These are phyloP conservation scores for Drosophila neocordata DNA, from an alignment of 1,140 invertebrate genomes.

Conservation along the genomic window DNA sequence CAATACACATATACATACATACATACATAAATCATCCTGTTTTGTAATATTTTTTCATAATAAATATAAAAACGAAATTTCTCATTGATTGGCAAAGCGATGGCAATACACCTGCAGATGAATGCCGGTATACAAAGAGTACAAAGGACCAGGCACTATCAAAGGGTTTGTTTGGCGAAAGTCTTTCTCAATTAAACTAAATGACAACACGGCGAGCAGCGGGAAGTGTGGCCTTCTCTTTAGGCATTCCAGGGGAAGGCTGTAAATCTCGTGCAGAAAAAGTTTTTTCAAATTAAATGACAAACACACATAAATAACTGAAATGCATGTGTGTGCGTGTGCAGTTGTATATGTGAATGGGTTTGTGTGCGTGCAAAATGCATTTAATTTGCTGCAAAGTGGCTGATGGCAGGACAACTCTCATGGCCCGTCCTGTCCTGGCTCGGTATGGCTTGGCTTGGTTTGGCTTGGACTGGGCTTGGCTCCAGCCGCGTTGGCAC, in stretches of 20 bases:
- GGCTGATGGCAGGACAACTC: constrained; percentile 40
- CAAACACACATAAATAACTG: constrained; percentile 66
- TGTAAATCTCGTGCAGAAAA: constrained; percentile 70
- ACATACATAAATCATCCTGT: too few relatives aligned
- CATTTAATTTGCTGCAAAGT: constrained; percentile 74
- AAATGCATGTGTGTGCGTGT: constrained; percentile 26
- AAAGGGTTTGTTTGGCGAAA: constrained; percentile 50
- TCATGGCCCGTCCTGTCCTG: constrained; percentile 31
- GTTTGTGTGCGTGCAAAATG: constrained; percentile 52
- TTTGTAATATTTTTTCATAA: too few relatives aligned
- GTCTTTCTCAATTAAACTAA: constrained; percentile 75
- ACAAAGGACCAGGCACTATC: too few relatives aligned
- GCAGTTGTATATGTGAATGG: constrained; percentile 26
- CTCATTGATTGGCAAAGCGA: constrained; percentile 57
- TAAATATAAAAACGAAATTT: constrained; percentile 48
- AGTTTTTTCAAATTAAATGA: constrained; percentile 77
- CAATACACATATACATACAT: too few relatives aligned
- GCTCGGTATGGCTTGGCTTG: constrained; percentile 16
- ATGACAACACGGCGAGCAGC: constrained; percentile 34
- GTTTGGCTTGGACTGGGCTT: constrained; percentile 8
- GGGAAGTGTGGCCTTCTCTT: background rate
- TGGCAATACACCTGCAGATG: constrained; percentile 27
- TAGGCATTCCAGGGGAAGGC: constrained; percentile 40
- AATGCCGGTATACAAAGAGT: too few relatives aligned
- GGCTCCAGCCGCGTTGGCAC: constrained; percentile 69